Base-by-base conservation (phyloP, 2,113 vertebrate genomes). In the Salvelinus alpinus region DNA sequence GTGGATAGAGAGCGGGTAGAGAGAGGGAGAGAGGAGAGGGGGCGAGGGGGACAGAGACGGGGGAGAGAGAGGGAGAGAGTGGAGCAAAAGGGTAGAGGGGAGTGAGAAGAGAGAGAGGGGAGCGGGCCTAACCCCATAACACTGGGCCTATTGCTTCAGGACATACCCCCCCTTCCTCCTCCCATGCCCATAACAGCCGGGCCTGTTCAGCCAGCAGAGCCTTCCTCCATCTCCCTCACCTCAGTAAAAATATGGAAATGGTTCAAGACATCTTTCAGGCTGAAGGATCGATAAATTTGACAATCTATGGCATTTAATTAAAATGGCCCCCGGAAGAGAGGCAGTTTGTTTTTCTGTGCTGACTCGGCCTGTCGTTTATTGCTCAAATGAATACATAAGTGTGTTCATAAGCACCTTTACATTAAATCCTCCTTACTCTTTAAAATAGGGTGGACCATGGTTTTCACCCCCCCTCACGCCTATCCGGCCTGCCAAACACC, bases 231-330 rank as follows among this genome's bases (percentile, higher is more conserved):
- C 38, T 44, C 38, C 38, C 38, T 95, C 94, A 93, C 93, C 94
- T 92, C 95, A 92, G 93, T 94, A 92, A 96, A 96, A 94, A 95
- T 95, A 97, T 96, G 95, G 96, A 96, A 95, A 97, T 95, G 84
- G 92, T 91, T 85, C 71, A 54, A 87, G 89, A 94, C 94, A 94
- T 97, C 95, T 94, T 94, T 99, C 96, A 97, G 92, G 81, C 80
- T 88, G 92, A 92, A 91, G 89, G 86, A 96, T 97, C 95, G 92
- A 97, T 97, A 98, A 96, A 97, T 95, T 96, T 98, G 95, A 96
- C 97, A 97, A 95, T 96, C 94, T 94, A 94, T 97, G 96, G 96
- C 96, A 95, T 97, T 97, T 97, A 97, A 98, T 98, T 97, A 96
- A 98, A 95, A 94, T 88, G 91, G 85, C 87, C 79, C 86, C 89